Base-by-base conservation (phyloP, 1,140 invertebrate genomes). In the Zaprionus capensis region DNA sequence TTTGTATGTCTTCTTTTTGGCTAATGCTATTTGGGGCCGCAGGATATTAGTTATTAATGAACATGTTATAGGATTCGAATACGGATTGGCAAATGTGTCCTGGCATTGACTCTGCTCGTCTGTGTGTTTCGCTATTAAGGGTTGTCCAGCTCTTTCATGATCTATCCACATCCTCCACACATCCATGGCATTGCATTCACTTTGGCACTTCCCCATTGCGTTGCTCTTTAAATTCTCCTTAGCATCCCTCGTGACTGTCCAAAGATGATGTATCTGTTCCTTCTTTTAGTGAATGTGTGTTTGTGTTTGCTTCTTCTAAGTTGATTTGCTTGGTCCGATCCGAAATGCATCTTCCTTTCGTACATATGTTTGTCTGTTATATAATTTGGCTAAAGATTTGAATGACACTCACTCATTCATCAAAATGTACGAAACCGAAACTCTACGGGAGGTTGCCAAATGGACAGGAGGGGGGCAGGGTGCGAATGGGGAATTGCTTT, bases 11-110 rank as follows among this genome's bases (percentile, higher is more conserved):
- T 55, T 49, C 49, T 82, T 49, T 49, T 41, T 34, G 51, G 80
- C 83, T 88, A 81, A 88, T 88, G 81, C 82, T 88, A 81, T 90
- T 84, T 84, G 85, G 71, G 75, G 78, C 81, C 82, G 71, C 78
- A 56, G 85, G 84, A 90, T 84, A 88, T 88, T 90, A 90, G 85
- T 90, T 88, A 90, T 88, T 88, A 90, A 88, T 84, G 84, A 84
- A 84, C 69, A 81, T 53, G 68, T 78, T 87, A 80, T 80, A 57
- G 63, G 71, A 67, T 84, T 63, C 63, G 63, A 62, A 67, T 81
- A 58, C 59, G 55, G 34, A 51, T 64, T 51, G 31, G 2, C 51
- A 38, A 53, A 34, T 34, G 9, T 22, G 46, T 17, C n/a, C 46
- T 51, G 46, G 46, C 5, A 17, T n/a, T 4, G 7, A 0, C 7